Percentiles rank a stretch among this genome's conserved stretches.
These are phyloP conservation scores for Andrena trimmerana DNA, from an alignment of 2,888 invertebrate genomes.

Conservation along the genomic window DNA sequence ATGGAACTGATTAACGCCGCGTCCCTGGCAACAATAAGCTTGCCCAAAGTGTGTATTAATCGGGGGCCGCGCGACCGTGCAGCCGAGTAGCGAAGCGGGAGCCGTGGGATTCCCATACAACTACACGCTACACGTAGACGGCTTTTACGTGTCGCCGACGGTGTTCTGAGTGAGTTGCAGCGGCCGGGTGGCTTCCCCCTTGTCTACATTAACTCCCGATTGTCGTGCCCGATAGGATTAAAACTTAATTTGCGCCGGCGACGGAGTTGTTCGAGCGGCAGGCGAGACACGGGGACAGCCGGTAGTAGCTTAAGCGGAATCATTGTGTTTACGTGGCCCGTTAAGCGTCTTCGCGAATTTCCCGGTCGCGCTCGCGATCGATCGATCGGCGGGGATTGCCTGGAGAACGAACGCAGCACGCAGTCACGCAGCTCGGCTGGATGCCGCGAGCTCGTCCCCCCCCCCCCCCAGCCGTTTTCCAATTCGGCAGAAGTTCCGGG, in stretches of 20 bases:
- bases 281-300: neutral
- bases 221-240: slow-evolving; percentile 7
- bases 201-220: slow-evolving; percentile 1
- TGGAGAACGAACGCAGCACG: no score
- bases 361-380: neutral
- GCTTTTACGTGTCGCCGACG: neutral
- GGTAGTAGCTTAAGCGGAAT: slow-evolving; percentile 1
- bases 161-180: neutral
- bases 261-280: slow-evolving; percentile 1
- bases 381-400: neutral
- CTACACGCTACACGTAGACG: no score
- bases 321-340: slow-evolving; percentile 1
- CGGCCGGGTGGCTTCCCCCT: neutral
- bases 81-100: neutral
- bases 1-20: no score
- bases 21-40: no score
- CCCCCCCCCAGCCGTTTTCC: no score
- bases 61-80: no score
- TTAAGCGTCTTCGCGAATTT: slow-evolving; percentile 1
- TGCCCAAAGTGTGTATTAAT: no score
- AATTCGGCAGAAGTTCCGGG: no score
- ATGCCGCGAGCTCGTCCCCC: no score
- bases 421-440: no score
- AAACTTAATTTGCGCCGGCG: slow-evolving; percentile 4
- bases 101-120: neutral